These are phyloP conservation scores for Phyllotreta cruciferae DNA, from an alignment of 2,888 invertebrate species.

Conservation along the genomic window DNA sequence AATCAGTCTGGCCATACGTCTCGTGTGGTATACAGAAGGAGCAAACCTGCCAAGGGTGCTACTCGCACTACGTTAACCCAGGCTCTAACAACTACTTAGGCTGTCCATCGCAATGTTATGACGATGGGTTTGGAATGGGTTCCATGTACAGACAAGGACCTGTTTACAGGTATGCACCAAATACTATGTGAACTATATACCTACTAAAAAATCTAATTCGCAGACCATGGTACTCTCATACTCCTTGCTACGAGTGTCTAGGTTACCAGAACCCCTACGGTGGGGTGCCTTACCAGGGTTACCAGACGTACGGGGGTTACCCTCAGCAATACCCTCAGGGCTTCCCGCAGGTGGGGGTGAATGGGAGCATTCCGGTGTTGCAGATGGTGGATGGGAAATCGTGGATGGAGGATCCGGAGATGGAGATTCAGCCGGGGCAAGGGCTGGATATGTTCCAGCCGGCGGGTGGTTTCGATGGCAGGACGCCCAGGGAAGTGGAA, in stretches of 20 bases:
- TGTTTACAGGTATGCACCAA: constrained; percentile 42
- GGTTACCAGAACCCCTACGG: constrained; percentile 29
- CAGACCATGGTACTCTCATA: constrained; percentile 46
- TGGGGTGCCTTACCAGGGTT: background rate
- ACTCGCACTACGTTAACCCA: constrained; percentile 49
- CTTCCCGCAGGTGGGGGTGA: background rate
- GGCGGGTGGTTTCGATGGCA: background rate
- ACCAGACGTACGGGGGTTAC: background rate
- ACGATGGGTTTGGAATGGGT: constrained; percentile 51
- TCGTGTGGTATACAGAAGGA: constrained; percentile 48
- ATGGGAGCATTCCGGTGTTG: background rate
- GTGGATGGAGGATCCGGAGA: too few relatives aligned
- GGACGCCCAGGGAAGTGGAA: constrained; percentile 33
- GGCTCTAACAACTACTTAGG: constrained; percentile 36
- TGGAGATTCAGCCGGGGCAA: constrained; percentile 6
- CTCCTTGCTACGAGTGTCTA: constrained; percentile 36
- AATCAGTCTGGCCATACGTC: constrained; percentile 57
- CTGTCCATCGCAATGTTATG: constrained; percentile 53
- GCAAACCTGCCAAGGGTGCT: constrained; percentile 55
- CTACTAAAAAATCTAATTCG: background rate
- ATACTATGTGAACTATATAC: background rate
- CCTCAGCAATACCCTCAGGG: background rate
- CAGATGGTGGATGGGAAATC: background rate
- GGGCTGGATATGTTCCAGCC: background rate
- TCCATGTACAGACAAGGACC: constrained; percentile 55